These are phyloP conservation scores for Eulemur coronatus DNA, from an alignment of 2,797 vertebrate genomes.

Conservation along the genomic window DNA sequence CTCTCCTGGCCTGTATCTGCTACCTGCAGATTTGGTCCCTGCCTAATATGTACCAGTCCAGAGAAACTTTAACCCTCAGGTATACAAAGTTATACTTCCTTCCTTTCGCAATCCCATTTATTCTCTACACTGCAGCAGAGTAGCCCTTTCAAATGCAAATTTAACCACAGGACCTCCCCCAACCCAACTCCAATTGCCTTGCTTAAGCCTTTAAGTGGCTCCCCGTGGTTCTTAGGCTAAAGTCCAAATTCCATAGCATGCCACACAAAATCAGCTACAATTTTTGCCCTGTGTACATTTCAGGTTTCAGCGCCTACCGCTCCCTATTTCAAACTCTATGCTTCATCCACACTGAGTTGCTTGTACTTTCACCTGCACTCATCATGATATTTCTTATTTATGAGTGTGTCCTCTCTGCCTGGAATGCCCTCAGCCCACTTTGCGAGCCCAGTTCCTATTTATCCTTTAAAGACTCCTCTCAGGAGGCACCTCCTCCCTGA, in stretches of 20 bases:
- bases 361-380: not conserved
- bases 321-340: not conserved
- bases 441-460: not conserved
- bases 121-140: not conserved
- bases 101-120: not conserved
- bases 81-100: not conserved
- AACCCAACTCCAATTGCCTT: not conserved
- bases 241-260: not conserved
- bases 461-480: conserved; percentile 1
- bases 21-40: too few relatives aligned
- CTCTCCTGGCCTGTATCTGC: too few relatives aligned
- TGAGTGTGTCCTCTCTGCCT: not conserved
- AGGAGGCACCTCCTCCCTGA: not conserved
- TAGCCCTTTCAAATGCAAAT: conserved; percentile 48
- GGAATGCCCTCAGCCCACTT: not conserved
- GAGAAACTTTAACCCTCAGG: not conserved
- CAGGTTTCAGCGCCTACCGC: not conserved
- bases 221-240: not conserved
- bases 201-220: conserved; percentile 20
- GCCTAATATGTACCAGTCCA: not conserved
- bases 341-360: not conserved
- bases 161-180: not conserved
- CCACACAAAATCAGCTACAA: not conserved
- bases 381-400: not conserved
- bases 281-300: not conserved